Conservation (phyloP, 2,888 invertebrate species). For the Penaeus monodon region DNA sequence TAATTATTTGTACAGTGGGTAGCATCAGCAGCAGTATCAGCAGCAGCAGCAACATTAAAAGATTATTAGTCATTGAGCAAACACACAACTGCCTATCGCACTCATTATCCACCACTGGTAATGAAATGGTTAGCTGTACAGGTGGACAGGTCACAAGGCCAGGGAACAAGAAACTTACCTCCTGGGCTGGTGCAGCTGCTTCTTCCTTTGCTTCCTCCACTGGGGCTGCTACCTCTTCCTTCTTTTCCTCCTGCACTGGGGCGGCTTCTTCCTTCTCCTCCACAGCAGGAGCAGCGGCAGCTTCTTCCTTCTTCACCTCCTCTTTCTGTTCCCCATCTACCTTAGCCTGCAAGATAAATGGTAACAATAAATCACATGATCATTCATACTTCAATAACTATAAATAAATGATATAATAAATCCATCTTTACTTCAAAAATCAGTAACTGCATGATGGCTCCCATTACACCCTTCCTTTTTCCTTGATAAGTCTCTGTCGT, state of each 20-base stretch:
- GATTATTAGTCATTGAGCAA: constrained; percentile 33
- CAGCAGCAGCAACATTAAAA: constrained; percentile 38
- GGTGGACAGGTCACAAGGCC: neutral
- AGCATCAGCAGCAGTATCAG: constrained; percentile 6
- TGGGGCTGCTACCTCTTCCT: constrained; percentile 8
- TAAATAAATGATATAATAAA: neutral
- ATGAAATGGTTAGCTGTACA: too few relatives aligned
- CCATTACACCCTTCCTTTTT: too few relatives aligned
- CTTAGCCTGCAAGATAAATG: constrained; percentile 42
- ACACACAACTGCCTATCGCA: constrained; percentile 26
- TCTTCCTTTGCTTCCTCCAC: constrained; percentile 32
- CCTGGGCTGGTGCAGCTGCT: constrained; percentile 40
- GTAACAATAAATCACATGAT: neutral
- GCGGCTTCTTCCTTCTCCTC: constrained; percentile 20
- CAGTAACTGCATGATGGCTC: too few relatives aligned
- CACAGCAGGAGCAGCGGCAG: constrained; percentile 11
- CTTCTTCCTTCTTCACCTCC: constrained; percentile 38
- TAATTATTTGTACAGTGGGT: neutral
- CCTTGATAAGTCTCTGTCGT: too few relatives aligned
- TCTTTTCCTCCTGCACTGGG: constrained; percentile 19
- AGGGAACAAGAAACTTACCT: constrained; percentile 30
- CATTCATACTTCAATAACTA: neutral
- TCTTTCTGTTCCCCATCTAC: constrained; percentile 41
- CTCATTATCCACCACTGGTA: neutral
- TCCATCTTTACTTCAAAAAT: neutral